Conservation (phyloP, 1,140 invertebrate species). For the Carposina sasakii region DNA sequence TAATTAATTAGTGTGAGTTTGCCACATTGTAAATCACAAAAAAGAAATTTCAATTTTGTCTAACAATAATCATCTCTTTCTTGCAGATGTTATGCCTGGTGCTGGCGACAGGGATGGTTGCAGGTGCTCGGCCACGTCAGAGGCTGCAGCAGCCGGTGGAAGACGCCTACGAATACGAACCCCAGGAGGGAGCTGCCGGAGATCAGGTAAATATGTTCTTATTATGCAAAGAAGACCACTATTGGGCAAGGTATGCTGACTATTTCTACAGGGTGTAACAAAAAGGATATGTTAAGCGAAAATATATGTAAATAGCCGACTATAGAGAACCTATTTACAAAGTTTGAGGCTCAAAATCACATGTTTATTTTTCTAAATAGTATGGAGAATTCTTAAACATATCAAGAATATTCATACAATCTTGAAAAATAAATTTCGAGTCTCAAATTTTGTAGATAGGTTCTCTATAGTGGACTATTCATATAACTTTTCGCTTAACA, state of each 20-base stretch:
- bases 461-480: too few species aligned
- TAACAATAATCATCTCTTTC: not conserved
- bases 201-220: slow-evolving; percentile 33
- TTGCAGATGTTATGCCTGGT: slow-evolving; percentile 54
- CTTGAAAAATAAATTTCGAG: too few species aligned
- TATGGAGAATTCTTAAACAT: too few species aligned
- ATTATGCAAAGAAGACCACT: not conserved
- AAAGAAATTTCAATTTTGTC: not conserved
- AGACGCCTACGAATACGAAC: slow-evolving; percentile 53
- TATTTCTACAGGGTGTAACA: not conserved
- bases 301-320: not conserved
- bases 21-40: too few species aligned
- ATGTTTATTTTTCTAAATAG: not conserved
- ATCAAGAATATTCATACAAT: too few species aligned
- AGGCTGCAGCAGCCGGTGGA: slow-evolving; percentile 44
- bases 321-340: not conserved
- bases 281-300: not conserved
- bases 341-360: not conserved
- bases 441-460: too few species aligned
- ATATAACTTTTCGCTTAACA: too few species aligned
- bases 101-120: slow-evolving; percentile 38
- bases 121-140: slow-evolving; percentile 38
- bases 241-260: not conserved
- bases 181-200: slow-evolving; percentile 39
- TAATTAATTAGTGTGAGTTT: too few species aligned